phyloP scores from a whole-genome alignment of 2,113 vertebrate genomes.

The Oxyura jamaicensis region DNA sequence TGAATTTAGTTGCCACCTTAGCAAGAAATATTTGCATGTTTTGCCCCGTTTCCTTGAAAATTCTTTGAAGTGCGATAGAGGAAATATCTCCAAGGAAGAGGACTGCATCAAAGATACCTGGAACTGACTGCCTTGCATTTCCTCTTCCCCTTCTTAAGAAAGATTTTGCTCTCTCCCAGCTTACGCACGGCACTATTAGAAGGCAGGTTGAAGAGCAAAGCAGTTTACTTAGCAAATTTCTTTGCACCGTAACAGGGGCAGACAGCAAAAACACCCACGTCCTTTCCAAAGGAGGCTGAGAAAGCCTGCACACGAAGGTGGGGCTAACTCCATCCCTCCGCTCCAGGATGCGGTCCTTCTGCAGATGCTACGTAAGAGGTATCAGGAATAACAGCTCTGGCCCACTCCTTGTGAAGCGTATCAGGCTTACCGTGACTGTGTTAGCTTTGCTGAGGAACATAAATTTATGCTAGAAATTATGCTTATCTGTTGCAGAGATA shows the following conservation, averaged over 20 bases:
- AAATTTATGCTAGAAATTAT: neutral
- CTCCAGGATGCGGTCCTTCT: neutral
- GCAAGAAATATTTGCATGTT: neutral
- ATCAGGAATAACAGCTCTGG: neutral
- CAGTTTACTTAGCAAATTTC: neutral
- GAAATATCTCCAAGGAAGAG: neutral
- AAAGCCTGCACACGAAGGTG: neutral
- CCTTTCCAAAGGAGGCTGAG: neutral
- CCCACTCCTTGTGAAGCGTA: neutral
- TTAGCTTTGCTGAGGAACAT: neutral
- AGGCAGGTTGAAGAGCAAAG: neutral
- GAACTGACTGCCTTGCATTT: neutral
- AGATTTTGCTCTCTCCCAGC: neutral
- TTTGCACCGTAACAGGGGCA: neutral
- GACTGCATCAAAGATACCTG: neutral
- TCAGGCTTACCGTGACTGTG: neutral
- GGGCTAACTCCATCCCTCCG: neutral
- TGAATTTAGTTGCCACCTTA: neutral
- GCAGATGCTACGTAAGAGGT: rapidly evolving
- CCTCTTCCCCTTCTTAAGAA: neutral
- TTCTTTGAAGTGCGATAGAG: neutral
- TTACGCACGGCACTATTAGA: neutral
- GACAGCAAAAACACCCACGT: neutral
- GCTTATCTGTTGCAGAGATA: neutral
- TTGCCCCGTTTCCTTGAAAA: neutral